Percentiles rank a stretch among this genome's conserved stretches.
Evolutionary conservation across 2,797 vertebrate species (phyloP).

Genomic region (Spondyliosoma cantharus): DNA sequence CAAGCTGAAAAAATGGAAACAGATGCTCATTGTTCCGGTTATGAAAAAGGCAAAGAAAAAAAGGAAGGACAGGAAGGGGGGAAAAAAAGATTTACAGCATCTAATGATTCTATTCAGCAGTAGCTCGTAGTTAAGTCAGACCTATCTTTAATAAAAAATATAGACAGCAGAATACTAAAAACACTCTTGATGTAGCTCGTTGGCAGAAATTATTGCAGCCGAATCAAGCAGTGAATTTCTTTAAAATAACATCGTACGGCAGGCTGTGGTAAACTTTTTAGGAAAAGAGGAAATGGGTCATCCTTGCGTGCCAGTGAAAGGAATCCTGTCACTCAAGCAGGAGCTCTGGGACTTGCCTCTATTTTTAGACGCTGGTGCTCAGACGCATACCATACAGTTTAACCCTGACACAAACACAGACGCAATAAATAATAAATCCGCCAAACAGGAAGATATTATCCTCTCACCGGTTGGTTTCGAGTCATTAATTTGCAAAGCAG

Average conservation of each 20-base stretch:
- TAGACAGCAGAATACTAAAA: slow-evolving; percentile 13
- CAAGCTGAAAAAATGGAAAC: slow-evolving; percentile 81
- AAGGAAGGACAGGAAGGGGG: slow-evolving; percentile 29
- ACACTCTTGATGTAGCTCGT: slow-evolving; percentile 1
- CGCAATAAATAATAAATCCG: slow-evolving; percentile 77
- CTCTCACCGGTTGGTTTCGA: slow-evolving; percentile 67
- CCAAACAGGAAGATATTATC: slow-evolving; percentile 74
- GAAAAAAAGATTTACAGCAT: slow-evolving; percentile 68
- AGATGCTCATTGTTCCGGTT: slow-evolving; percentile 80
- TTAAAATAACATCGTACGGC: slow-evolving; percentile 28
- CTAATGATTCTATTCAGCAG: slow-evolving; percentile 69
- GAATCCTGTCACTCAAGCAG: slow-evolving; percentile 81
- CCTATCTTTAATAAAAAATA: slow-evolving; percentile 10
- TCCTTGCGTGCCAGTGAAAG: slow-evolving; percentile 73
- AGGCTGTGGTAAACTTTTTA: slow-evolving; percentile 51
- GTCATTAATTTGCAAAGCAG: slow-evolving; percentile 70
- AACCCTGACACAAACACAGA: slow-evolving; percentile 75
- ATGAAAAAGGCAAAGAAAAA: slow-evolving; percentile 56
- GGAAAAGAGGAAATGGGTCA: slow-evolving; percentile 73
- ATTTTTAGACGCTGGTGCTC: slow-evolving; percentile 80
- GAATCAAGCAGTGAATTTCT: slow-evolving; percentile 24
- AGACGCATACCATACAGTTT: slow-evolving; percentile 71
- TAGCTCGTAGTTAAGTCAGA: slow-evolving; percentile 56
- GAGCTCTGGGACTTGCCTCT: slow-evolving; percentile 76
- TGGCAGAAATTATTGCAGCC: slow-evolving; percentile 10